Percentiles rank a stretch among this genome's conserved stretches.
Evolutionary conservation across 1,140 invertebrate species (phyloP).

Genomic region (Halesus radiatus): DNA sequence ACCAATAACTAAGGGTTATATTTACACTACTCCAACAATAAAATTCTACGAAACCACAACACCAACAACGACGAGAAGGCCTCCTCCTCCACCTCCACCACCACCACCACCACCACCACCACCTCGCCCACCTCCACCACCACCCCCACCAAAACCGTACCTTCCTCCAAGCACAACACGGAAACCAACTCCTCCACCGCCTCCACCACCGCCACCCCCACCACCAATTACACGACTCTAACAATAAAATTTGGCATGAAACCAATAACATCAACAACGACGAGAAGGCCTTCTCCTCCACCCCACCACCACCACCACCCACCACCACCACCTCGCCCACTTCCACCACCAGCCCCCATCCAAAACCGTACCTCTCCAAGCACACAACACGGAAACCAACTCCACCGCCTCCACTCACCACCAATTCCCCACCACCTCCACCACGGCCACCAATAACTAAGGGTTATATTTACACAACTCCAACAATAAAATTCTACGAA

Average conservation of each 20-base stretch:
- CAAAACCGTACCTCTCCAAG: no score
- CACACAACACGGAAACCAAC: no score
- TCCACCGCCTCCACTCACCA: conserved; percentile 55
- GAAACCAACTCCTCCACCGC: conserved; percentile 26
- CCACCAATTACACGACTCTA: conserved; percentile 12
- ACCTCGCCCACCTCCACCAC: conserved; percentile 45
- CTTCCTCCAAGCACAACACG: no score
- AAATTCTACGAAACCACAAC: conserved; percentile 5
- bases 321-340: conserved; percentile 55
- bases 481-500: conserved; percentile 26
- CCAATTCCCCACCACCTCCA: conserved; percentile 51
- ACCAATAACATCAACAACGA: conserved; percentile 33
- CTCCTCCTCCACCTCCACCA: conserved; percentile 33
- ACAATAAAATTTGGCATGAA: conserved; percentile 27
- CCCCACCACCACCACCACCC: conserved; percentile 55
- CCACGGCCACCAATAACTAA: no score
- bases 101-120: conserved; percentile 32
- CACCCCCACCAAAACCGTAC: conserved; percentile 46
- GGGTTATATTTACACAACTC: conserved; percentile 32
- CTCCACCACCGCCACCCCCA: conserved; percentile 46
- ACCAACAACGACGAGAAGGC: conserved; percentile 53
- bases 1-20: conserved; percentile 52
- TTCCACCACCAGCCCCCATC: conserved; percentile 52
- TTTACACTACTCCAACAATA: conserved; percentile 53
- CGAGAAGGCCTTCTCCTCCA: conserved; percentile 47